phyloP scores from a whole-genome alignment of 2,797 vertebrate species.

The Delichon dasypus region DNA sequence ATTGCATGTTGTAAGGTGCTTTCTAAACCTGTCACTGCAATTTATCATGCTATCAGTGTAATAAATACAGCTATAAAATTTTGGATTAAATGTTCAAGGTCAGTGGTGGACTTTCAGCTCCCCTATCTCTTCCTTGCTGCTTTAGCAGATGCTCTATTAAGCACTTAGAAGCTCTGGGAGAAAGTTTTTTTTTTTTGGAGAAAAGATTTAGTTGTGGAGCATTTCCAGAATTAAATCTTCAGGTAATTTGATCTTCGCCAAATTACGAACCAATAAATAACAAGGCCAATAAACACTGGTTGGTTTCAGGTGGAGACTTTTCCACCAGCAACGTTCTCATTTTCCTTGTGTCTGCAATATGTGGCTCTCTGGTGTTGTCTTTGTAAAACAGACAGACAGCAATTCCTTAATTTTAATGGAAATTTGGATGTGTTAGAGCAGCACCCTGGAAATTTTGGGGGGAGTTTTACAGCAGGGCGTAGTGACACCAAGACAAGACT shows the following conservation, averaged over 20 bases:
- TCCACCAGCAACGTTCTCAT: neutral
- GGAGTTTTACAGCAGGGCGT: neutral
- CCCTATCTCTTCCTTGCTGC: constrained; percentile 38
- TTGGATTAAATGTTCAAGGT: constrained; percentile 71
- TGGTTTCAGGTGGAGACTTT: neutral
- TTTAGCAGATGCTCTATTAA: constrained; percentile 46
- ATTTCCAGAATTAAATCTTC: constrained; percentile 2
- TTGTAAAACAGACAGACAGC: neutral
- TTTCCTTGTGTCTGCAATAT: neutral
- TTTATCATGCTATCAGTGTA: constrained; percentile 60
- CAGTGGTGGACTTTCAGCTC: constrained; percentile 49
- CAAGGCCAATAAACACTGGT: neutral
- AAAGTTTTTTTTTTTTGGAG: neutral
- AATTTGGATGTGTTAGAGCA: neutral
- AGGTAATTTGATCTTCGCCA: neutral
- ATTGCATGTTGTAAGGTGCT: constrained; percentile 58
- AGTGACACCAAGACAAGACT: neutral
- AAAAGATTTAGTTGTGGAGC: neutral
- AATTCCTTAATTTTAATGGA: neutral
- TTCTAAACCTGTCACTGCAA: constrained; percentile 67
- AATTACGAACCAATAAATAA: constrained; percentile 42
- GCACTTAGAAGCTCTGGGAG: constrained; percentile 5
- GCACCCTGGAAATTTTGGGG: neutral
- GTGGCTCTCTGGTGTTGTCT: neutral
- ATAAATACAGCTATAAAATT: constrained; percentile 66